Conservation (phyloP, 2,888 invertebrate species). For the Cancer borealis region DNA sequence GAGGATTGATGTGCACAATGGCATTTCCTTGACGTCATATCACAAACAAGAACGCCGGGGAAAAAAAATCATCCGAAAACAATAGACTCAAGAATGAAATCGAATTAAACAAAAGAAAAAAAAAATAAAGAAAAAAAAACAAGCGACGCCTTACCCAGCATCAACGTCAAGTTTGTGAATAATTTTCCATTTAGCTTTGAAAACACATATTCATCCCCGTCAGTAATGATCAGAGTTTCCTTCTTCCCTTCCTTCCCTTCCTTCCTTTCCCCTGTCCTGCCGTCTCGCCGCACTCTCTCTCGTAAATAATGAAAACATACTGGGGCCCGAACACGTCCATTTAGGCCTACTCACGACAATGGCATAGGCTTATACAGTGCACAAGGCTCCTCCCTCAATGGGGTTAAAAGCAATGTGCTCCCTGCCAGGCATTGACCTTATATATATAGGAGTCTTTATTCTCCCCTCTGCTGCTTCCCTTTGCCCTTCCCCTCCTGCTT, state of each 20-base stretch:
- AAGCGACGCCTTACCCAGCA: background rate
- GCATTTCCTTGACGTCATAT: background rate
- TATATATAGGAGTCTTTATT: background rate
- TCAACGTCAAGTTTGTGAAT: background rate
- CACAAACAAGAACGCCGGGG: background rate
- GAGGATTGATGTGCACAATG: background rate
- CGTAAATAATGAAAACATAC: constrained; percentile 40
- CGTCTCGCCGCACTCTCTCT: background rate
- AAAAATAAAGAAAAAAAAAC: background rate
- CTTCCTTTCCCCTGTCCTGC: background rate
- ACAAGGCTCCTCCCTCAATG: background rate
- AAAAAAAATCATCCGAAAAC: background rate
- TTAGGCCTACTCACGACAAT: constrained; percentile 26
- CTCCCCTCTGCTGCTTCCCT: background rate
- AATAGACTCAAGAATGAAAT: background rate
- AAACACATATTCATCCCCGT: background rate
- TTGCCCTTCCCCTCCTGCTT: background rate
- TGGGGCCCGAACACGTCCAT: constrained; percentile 12
- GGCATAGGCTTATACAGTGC: background rate
- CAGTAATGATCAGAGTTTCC: constrained; percentile 7
- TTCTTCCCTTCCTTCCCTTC: background rate
- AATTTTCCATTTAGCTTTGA: constrained; percentile 22
- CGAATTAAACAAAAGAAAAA: background rate
- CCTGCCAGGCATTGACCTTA: background rate
- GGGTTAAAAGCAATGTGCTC: background rate